phyloP scores from a whole-genome alignment of 2,888 invertebrate species.

The Psylliodes chrysocephalus region DNA sequence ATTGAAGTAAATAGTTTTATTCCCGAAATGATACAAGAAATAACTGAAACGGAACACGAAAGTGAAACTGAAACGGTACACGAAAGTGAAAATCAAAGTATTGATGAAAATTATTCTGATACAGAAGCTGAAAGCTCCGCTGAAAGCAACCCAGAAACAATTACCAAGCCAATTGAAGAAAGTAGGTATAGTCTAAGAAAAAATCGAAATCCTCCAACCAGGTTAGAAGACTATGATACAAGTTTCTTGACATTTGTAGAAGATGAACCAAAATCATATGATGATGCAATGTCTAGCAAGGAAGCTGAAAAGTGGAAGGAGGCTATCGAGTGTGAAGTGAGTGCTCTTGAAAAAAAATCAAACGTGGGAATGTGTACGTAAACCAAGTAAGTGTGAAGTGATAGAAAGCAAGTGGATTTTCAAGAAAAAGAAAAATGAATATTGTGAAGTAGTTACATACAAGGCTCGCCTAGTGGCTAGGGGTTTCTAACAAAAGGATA shows the following conservation, averaged over 20 bases:
- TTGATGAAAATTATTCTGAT: too few relatives aligned
- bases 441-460: too few relatives aligned
- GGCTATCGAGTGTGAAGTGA: conserved; percentile 1
- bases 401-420: too few relatives aligned
- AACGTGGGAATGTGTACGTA: neutral
- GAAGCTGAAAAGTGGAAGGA: conserved; percentile 17
- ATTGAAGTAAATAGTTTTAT: too few relatives aligned
- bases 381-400: neutral
- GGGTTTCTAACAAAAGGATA: neutral
- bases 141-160: too few relatives aligned
- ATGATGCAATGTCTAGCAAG: conserved; percentile 20
- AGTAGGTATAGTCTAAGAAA: conserved; percentile 17
- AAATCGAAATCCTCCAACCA: neutral
- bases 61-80: too few relatives aligned
- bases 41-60: too few relatives aligned
- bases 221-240: conserved; percentile 17
- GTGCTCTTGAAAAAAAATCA: neutral
- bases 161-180: too few relatives aligned
- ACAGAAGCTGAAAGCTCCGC: too few relatives aligned
- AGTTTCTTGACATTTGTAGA: neutral
- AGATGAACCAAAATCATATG: conserved; percentile 23
- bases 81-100: too few relatives aligned
- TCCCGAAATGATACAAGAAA: too few relatives aligned
- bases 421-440: neutral
- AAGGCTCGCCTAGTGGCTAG: too few relatives aligned